These are phyloP conservation scores for Sapajus apella DNA, from an alignment of 2,113 vertebrate genomes.

Conservation along the genomic window DNA sequence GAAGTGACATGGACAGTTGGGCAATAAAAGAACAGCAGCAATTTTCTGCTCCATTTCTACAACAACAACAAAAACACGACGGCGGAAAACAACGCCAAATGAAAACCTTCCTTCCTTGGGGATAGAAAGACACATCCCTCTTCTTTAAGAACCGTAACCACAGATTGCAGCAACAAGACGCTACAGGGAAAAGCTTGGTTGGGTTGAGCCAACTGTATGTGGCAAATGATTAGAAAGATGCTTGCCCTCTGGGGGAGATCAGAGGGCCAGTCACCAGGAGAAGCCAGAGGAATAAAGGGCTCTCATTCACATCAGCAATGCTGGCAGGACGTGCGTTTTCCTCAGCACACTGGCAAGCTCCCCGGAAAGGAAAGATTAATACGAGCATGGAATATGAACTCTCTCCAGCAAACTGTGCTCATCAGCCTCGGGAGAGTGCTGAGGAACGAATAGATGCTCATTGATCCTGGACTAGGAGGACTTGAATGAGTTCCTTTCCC, in stretches of 20 bases:
- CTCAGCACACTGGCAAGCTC: not conserved
- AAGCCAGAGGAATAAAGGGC: not conserved
- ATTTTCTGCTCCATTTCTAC: constrained; percentile 62
- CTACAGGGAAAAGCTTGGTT: not conserved
- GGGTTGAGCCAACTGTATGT: constrained; percentile 8
- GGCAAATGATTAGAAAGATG: not conserved
- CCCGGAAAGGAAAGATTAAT: not conserved
- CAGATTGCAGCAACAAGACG: constrained; percentile 52
- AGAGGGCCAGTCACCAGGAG: not conserved
- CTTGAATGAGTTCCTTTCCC: not conserved
- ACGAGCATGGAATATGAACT: not conserved
- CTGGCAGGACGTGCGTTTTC: not conserved
- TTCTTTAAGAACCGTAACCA: constrained; percentile 64
- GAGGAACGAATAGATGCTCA: not conserved
- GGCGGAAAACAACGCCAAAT: constrained; percentile 18
- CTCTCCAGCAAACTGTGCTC: not conserved
- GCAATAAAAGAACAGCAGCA: not conserved
- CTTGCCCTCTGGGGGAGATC: not conserved
- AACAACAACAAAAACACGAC: not conserved
- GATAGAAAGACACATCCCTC: constrained; percentile 39
- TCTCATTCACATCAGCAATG: not conserved
- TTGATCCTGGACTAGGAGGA: not conserved
- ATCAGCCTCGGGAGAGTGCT: not conserved
- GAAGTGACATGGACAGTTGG: constrained; percentile 6
- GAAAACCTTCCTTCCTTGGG: constrained; percentile 44